Conservation (phyloP, 2,888 invertebrate genomes). For the Tridacna gigas region DNA sequence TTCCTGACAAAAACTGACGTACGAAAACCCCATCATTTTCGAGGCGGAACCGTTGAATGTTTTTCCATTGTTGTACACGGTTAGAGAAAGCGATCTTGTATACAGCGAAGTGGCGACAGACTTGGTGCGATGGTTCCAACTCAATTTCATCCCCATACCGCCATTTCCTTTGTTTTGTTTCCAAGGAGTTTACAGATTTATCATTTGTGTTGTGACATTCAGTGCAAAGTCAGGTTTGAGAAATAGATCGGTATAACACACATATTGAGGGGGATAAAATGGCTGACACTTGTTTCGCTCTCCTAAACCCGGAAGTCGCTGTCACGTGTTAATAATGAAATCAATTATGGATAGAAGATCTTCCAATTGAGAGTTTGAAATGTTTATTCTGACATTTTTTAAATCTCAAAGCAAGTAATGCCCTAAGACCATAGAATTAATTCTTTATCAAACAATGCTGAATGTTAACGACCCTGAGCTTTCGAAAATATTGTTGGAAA, state of each 20-base stretch:
- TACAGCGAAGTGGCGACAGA: constrained; percentile 30
- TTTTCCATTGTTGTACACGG: constrained; percentile 55
- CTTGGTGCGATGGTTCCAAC: constrained; percentile 22
- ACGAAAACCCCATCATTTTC: constrained; percentile 50
- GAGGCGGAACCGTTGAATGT: constrained; percentile 43
- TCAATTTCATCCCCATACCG: constrained; percentile 19
- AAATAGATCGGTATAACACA: constrained; percentile 5
- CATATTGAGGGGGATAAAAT: not conserved
- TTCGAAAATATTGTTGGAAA: too few relatives aligned
- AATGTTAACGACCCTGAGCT: too few relatives aligned
- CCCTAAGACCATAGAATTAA: too few relatives aligned
- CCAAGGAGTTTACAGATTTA: constrained; percentile 26
- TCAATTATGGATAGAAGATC: too few relatives aligned
- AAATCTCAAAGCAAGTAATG: too few relatives aligned
- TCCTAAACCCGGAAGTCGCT: too few relatives aligned
- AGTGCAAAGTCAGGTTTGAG: constrained; percentile 6
- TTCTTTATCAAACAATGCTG: too few relatives aligned
- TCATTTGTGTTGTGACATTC: constrained; percentile 32
- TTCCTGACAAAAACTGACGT: constrained; percentile 54
- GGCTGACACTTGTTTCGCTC: too few relatives aligned
- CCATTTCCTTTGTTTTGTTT: constrained; percentile 31
- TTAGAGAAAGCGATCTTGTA: constrained; percentile 40
- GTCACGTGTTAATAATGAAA: too few relatives aligned
- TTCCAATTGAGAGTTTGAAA: too few relatives aligned
- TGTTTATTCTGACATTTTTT: too few relatives aligned